Conservation (phyloP, 1,140 invertebrate species). For the Lordiphosa clarofinis region DNA sequence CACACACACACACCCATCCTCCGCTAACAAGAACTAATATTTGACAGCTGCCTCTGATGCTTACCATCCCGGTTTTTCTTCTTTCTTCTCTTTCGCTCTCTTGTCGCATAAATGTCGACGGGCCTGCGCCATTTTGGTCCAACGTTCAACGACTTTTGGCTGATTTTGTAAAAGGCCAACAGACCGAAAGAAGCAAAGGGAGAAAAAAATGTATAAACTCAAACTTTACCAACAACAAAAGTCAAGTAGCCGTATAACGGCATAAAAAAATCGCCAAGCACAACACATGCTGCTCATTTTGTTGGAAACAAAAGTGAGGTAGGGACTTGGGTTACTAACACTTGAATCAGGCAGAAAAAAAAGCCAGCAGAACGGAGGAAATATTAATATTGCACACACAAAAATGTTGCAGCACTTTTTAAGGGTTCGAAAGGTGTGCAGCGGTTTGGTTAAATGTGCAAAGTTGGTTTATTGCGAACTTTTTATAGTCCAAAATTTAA, state of each 20-base stretch:
- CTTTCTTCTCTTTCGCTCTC: conserved; percentile 2
- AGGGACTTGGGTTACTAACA: conserved; percentile 11
- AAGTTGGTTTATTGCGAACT: too few species aligned
- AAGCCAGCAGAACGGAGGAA: conserved; percentile 10
- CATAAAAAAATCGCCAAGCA: conserved; percentile 34
- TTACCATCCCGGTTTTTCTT: conserved; percentile 6
- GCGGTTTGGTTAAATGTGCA: not conserved
- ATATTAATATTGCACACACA: conserved; percentile 42
- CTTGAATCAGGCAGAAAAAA: too few species aligned
- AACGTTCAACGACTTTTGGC: conserved; percentile 73
- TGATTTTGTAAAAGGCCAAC: conserved; percentile 71
- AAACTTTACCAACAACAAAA: conserved; percentile 42
- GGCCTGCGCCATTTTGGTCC: conserved; percentile 34
- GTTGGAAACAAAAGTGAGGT: conserved; percentile 51
- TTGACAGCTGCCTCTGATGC: conserved; percentile 46
- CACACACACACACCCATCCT: conserved; percentile 11
- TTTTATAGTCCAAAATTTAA: conserved; percentile 2
- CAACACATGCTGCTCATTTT: conserved; percentile 72
- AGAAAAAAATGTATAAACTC: conserved; percentile 5
- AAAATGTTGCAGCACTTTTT: conserved; percentile 64
- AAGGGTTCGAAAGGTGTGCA: conserved; percentile 18
- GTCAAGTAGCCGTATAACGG: conserved; percentile 46
- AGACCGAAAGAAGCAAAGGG: conserved; percentile 36
- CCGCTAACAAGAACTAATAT: conserved; percentile 58
- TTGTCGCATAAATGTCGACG: conserved; percentile 46